These are phyloP conservation scores for Ptyas mucosa DNA, from an alignment of 2,113 vertebrate genomes.

Conservation along the genomic window DNA sequence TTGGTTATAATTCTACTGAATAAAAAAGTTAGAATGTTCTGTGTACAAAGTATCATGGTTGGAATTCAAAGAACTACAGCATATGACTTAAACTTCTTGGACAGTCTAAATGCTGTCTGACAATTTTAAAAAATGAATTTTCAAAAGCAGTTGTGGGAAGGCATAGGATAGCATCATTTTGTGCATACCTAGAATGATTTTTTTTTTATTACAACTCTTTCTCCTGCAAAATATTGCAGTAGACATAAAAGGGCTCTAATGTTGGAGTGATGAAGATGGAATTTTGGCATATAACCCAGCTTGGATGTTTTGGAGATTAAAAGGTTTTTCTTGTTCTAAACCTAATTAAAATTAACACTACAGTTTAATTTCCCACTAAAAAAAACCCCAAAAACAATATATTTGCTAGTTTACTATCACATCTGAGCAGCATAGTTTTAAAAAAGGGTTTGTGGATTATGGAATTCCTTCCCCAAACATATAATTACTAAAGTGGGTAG, in stretches of 20 bases:
- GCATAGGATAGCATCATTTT: not conserved
- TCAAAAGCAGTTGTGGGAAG: not conserved
- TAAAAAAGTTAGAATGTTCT: not conserved
- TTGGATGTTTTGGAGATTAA: not conserved
- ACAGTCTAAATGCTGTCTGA: not conserved
- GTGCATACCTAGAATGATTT: not conserved
- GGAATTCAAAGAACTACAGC: not conserved
- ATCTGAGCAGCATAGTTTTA: not conserved
- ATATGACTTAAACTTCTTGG: not conserved
- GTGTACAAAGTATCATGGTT: not conserved
- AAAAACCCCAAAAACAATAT: not conserved
- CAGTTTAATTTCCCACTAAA: not conserved
- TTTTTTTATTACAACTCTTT: not conserved
- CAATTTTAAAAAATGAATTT: not conserved
- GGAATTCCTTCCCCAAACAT: not conserved
- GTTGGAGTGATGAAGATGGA: not conserved
- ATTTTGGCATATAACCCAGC: not conserved
- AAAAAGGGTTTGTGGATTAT: not conserved
- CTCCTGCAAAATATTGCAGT: not conserved
- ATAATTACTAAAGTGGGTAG: not conserved
- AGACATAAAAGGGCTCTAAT: not conserved
- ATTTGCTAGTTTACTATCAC: not conserved
- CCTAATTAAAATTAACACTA: not conserved
- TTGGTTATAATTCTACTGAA: constrained; percentile 12
- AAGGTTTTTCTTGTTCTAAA: not conserved